phyloP scores from a whole-genome alignment of 2,113 vertebrate species.

The Monopterus albus region DNA sequence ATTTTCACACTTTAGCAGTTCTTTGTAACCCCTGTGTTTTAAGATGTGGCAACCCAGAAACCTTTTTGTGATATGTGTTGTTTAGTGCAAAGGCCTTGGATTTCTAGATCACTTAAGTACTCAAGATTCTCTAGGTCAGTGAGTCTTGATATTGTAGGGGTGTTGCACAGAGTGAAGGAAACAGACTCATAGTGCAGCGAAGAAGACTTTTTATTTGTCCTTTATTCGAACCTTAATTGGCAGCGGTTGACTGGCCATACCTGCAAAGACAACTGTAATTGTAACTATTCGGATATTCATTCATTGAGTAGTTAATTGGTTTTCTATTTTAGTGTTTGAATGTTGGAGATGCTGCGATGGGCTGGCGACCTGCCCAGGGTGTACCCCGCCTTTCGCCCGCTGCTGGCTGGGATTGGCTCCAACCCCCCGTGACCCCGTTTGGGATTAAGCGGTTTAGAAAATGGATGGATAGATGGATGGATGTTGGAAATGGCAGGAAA shows the following conservation, averaged over 20 bases:
- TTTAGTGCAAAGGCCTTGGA: slow-evolving; percentile 43
- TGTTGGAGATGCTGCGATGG: too few species aligned
- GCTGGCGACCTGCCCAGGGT: too few species aligned
- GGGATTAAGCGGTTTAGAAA: too few species aligned
- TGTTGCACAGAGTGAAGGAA: not conserved
- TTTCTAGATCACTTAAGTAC: slow-evolving; percentile 41
- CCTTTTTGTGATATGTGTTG: slow-evolving; percentile 39
- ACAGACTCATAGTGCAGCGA: not conserved
- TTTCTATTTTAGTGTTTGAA: too few species aligned
- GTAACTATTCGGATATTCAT: too few species aligned
- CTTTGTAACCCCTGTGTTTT: not conserved
- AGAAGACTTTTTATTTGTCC: not conserved
- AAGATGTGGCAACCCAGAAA: not conserved
- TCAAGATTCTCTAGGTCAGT: slow-evolving; percentile 40
- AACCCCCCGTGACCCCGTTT: too few species aligned
- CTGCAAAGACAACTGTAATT: too few species aligned
- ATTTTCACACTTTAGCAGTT: not conserved
- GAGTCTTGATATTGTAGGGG: slow-evolving; percentile 46
- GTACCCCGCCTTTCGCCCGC: too few species aligned
- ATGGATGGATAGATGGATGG: too few species aligned
- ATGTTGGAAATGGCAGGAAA: too few species aligned
- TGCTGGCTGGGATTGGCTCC: too few species aligned
- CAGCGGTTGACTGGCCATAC: not conserved
- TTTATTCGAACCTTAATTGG: not conserved
- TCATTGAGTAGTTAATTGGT: too few species aligned